Conservation (phyloP, 1,140 invertebrate species). For the Holcopasites calliopsidis region DNA sequence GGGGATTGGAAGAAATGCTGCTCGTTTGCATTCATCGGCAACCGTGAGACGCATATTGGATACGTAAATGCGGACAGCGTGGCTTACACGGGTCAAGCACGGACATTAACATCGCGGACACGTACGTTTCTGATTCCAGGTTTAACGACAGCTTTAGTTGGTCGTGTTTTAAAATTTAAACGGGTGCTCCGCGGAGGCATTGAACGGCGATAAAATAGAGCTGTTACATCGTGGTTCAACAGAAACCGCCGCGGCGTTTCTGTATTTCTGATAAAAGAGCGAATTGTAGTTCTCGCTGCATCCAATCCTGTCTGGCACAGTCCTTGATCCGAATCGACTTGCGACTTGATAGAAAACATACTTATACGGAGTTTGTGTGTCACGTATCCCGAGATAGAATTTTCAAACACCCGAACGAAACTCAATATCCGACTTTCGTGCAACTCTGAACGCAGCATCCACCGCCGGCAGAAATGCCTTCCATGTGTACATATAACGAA, state of each 20-base stretch:
- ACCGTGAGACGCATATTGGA: not conserved
- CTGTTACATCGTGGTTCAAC: not conserved
- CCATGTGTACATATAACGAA: not conserved
- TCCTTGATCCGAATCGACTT: too few relatives aligned
- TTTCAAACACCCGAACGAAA: not conserved
- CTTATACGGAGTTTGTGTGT: too few relatives aligned
- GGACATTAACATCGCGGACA: conserved; percentile 9
- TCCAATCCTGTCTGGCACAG: too few relatives aligned
- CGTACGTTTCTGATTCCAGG: conserved; percentile 2
- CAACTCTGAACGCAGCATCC: not conserved
- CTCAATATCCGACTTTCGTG: not conserved
- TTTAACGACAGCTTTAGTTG: conserved; percentile 4
- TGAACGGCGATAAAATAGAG: not conserved
- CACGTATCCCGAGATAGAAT: too few relatives aligned
- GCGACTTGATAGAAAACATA: too few relatives aligned
- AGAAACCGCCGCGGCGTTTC: too few relatives aligned
- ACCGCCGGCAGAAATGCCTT: not conserved
- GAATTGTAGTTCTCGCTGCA: too few relatives aligned
- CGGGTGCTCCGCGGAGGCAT: too few relatives aligned
- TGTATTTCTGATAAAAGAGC: too few relatives aligned
- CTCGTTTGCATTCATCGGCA: conserved; percentile 13
- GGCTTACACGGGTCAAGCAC: not conserved
- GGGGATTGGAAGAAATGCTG: not conserved
- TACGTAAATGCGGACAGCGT: not conserved
- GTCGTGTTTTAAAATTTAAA: not conserved